Conservation (phyloP, 1,140 invertebrate genomes). For the Heliconius nattereri region DNA sequence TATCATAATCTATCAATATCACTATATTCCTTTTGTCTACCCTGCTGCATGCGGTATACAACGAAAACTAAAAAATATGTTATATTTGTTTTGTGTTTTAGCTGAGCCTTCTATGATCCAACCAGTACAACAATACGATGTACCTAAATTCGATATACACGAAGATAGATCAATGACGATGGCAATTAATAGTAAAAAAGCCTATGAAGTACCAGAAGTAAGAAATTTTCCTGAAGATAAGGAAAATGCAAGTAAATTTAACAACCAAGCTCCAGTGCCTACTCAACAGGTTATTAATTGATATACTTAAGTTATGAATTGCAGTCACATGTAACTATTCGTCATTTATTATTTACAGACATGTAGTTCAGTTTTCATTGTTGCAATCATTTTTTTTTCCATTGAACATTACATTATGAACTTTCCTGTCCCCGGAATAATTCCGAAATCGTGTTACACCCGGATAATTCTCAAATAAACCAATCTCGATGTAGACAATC, state of each 20-base stretch:
- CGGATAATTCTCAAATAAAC: too few species aligned
- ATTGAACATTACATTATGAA: too few species aligned
- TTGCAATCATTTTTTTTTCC: too few species aligned
- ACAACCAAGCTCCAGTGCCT: conserved; percentile 45
- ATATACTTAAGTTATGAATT: neutral
- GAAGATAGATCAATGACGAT: conserved; percentile 83
- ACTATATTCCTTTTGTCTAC: neutral
- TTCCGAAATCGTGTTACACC: too few species aligned
- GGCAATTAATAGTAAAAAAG: conserved; percentile 73
- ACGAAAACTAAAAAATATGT: neutral
- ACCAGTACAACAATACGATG: conserved; percentile 70
- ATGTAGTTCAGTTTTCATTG: too few species aligned
- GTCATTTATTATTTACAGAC: too few species aligned
- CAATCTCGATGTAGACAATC: too few species aligned
- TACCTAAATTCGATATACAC: conserved; percentile 82
- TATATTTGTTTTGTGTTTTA: conserved; percentile 36
- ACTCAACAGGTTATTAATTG: conserved; percentile 54
- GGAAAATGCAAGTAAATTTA: conserved; percentile 71
- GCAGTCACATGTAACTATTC: neutral
- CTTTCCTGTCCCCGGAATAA: too few species aligned
- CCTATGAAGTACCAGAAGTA: conserved; percentile 52
- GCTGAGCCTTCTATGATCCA: conserved; percentile 72
- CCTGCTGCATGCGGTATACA: neutral
- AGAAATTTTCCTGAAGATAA: conserved; percentile 65
- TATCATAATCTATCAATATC: too few species aligned